phyloP scores from a whole-genome alignment of 2,888 invertebrate genomes.

The Cheilosia vulpina region DNA sequence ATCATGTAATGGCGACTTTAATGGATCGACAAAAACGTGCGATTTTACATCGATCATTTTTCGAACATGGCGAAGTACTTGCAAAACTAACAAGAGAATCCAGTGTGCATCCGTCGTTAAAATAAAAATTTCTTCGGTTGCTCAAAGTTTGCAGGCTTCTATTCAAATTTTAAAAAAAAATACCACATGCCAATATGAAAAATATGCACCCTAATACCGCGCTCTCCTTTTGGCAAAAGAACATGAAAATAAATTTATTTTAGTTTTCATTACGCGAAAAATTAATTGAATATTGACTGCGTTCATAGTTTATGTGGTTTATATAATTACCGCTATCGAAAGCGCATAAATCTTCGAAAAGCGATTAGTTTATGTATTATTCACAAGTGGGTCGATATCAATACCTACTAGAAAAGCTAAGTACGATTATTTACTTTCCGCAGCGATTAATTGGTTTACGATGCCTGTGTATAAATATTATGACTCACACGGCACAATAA shows the following conservation, averaged over 20 bases:
- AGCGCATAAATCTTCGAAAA: conserved; percentile 18
- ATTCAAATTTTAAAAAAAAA: background rate
- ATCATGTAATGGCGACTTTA: too few species aligned
- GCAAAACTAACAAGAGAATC: background rate
- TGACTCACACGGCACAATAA: background rate
- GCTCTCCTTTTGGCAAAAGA: background rate
- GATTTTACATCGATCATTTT: too few species aligned
- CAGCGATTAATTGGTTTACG: background rate
- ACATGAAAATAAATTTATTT: conserved; percentile 30
- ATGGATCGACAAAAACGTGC: too few species aligned
- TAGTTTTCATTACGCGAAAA: conserved; percentile 16
- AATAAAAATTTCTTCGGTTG: background rate
- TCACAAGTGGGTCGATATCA: background rate
- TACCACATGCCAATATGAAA: background rate
- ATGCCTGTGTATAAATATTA: background rate
- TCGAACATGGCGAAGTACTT: background rate
- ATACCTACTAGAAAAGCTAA: conserved; percentile 1
- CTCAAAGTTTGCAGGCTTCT: background rate
- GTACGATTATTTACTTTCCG: conserved; percentile 27
- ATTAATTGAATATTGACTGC: conserved; percentile 43
- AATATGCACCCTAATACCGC: background rate
- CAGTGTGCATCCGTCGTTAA: background rate
- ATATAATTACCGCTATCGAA: conserved; percentile 33
- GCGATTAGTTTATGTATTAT: conserved; percentile 23
- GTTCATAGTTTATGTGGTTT: conserved; percentile 23